Evolutionary conservation across 1,140 invertebrate genomes (phyloP), one percentile per base, ranked within the genome.

Genomic region (Zophobas atratus): DNA sequence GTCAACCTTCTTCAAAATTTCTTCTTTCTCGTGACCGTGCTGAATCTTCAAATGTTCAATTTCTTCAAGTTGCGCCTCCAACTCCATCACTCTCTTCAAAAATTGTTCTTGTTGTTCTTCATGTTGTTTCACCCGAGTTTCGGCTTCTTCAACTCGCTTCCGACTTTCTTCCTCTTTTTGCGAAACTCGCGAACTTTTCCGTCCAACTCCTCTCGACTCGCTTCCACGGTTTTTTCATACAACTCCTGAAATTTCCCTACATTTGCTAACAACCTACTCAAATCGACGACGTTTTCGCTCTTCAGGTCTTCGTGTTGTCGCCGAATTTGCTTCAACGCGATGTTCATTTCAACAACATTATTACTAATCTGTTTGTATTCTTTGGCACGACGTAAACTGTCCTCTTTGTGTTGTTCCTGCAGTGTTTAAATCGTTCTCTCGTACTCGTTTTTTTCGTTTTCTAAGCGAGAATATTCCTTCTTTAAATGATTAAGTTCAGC

Each of bases 361-460:
- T 20, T 20, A 20, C 20, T 20, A 20, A 20, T 20, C 20, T 20
- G 0, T 20, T 20, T 20, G 20, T 20, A 60, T 20, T 39, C 0
- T 60, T 60, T 60, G 8, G 34, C 5, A 60, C 35, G 36, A 6
- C 20, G n/a, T 8, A 60, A 6, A 60, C 6, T 60, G 8, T 82
- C 82, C 5, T 78, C 72, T 55, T 82, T 73, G 48, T 85, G 80
- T 57, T 80, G 75, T 70, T 79, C 53, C 49, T 78, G 67, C 33
- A 84, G 33, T 70, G 70, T 33, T 63, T 81, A 76, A 1, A 72
- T 20, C 46, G 43, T 38, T 6, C 51, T 84, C 85, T 80, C 86
- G 48, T 43, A 75, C 77, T 85, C 85, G 41, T 79, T 82, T 83
- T 88, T 81, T 74, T 88, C 87, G 33, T 84, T 82, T 73, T 86